Evolutionary conservation across 2,888 invertebrate species (phyloP), one percentile per base, ranked within the genome.

Genomic region (Eupithecia inturbata): DNA sequence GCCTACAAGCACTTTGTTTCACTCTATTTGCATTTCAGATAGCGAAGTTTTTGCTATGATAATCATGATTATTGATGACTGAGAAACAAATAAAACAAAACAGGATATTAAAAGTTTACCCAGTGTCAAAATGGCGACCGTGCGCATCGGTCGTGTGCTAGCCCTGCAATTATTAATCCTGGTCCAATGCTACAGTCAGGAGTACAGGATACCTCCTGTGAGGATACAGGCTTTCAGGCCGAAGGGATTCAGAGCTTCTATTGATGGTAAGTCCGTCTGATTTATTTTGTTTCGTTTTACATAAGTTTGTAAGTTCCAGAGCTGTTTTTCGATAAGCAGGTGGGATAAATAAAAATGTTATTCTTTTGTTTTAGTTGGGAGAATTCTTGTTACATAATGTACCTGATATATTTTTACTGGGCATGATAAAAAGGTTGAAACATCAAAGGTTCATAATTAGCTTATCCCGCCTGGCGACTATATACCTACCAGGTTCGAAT

Each of bases 221-320:
- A 91, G 82, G n/a, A 91, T 96, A 64, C 92, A 95, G 77, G 95
- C 93, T 1, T 88, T 95, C 1, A 87, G 85, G 70, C 96, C 96
- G 0, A 95, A 87, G 85, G 96, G 96, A 78, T 88, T 96, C 16
- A 88, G 92, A 22, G 95, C 95, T 16, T 96, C 95, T 0, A 95
- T 96, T 82, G 95, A 96, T 80, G 95, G 96, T 96, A 82, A 87
- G 90, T 41, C 39, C 36, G 12, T 33, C 10, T 39, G 2, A 16
- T 66, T 49, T 60, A 36, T 31, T 84, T 86, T 3, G 19, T n/a
- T 10, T 64, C 31, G 31, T 62, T 36, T 64, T 64, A 28, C 2
- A 16, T 62, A 9, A 26, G 57, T 57, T 57, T 57, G 22, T 22
- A 22, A 53, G 22, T 22, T 16, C 1, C 3, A 26, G 12, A 12